Evolutionary conservation across 92 coral and sea anemone species (phyloP), one percentile per base, ranked within the genome.

Genomic region (Porites divaricata): DNA sequence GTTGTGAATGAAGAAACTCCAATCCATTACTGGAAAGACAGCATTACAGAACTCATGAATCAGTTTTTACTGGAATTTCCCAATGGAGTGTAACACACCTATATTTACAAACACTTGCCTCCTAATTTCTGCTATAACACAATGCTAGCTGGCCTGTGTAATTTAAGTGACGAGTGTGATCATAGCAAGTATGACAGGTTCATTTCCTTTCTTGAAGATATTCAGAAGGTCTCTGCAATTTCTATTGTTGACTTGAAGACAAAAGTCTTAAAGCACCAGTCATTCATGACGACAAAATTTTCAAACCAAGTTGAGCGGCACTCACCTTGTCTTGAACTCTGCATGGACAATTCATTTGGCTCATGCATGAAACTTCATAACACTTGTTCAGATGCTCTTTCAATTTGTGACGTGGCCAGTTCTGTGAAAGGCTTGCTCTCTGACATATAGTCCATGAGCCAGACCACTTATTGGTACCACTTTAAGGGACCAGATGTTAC

Each of bases 21-120:
- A 9, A 66, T 84, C 23, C 52, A 83, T 75, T 84, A 84, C 70
- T 84, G 70, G 76, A 80, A 83, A 71, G 85, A 84, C 72, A 58
- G 72, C 12, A 63, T 89, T 59, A 83, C 84, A 79, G 71, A 72
- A 23, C 70, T 79, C 9, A 77, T 83, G 1, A 66, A 89, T 25
- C 88, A 89, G 89, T 83, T 83, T 57, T 50, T 81, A 17, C 61
- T 84, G n/a, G 83, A 84, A 20, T 84, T 19, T 59, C 88, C 83
- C 0, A 66, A 54, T 52, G 88, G 88, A 16, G 77, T 84, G 14
- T 75, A 84, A 58, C 67, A 71, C 2, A 75, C 88, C 35, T 84
- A 76, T 45, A 84, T 84, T 22, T 76, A 76, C 76, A 84, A 76
- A 11, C 88, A 84, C 45, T 59, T 84, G 23, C 88, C 88, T 1